Evolutionary conservation across 2,888 invertebrate genomes (phyloP).

Genomic region (Sphinx pinastri): DNA sequence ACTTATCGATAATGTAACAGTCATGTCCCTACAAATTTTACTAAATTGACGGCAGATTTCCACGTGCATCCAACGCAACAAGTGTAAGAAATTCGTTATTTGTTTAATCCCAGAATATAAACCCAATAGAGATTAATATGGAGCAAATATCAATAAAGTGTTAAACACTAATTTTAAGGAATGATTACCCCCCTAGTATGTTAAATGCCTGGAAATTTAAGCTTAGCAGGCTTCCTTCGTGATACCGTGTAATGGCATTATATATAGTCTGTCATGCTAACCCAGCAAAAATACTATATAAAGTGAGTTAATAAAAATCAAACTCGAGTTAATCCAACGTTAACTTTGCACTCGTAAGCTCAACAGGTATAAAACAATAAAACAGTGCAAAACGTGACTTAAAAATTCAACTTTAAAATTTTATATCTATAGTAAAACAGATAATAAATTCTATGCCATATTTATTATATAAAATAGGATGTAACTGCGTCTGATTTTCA

Average conservation of each 20-base stretch:
- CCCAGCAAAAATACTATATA: not conserved
- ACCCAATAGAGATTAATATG: not conserved
- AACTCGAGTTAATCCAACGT: not conserved
- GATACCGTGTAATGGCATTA: not conserved
- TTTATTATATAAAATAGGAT: not conserved
- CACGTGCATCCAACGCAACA: conserved; percentile 2
- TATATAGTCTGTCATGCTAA: too few relatives aligned
- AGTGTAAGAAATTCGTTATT: conserved; percentile 15
- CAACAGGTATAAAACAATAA: not conserved
- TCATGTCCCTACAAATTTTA: conserved; percentile 7
- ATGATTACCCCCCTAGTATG: not conserved
- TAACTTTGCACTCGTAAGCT: not conserved
- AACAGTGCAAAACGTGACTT: not conserved
- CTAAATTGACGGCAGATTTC: not conserved
- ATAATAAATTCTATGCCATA: not conserved
- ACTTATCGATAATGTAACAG: conserved; percentile 21
- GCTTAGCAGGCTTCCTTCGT: not conserved
- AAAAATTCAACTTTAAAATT: not conserved
- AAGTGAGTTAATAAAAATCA: not conserved
- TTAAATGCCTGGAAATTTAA: not conserved
- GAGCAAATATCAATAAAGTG: conserved; percentile 4
- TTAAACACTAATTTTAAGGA: conserved; percentile 7
- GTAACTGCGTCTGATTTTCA: conserved; percentile 3
- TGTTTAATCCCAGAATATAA: not conserved
- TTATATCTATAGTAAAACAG: not conserved